Conservation (phyloP, 2,113 vertebrate species). For the Callionymus lyra region DNA sequence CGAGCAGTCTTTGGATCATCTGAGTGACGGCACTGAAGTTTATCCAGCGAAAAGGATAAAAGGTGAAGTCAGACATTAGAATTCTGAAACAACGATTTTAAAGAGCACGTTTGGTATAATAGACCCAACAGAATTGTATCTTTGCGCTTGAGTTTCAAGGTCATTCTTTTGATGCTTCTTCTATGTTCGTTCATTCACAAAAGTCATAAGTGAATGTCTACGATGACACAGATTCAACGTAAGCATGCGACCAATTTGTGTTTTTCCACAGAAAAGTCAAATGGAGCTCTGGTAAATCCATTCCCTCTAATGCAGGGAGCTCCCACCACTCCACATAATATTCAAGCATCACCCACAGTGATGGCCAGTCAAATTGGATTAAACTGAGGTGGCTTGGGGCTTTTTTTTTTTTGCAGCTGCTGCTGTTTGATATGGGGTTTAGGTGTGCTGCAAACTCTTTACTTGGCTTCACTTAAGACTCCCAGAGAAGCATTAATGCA, state of each 20-base stretch:
- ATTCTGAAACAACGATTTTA: no score
- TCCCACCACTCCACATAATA: slow-evolving; percentile 62
- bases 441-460: slow-evolving; percentile 64
- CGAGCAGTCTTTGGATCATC: slow-evolving; percentile 28
- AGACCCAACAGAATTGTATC: no score
- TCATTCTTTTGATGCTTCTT: no score
- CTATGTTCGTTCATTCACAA: no score
- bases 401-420: slow-evolving; percentile 62
- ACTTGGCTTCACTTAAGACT: slow-evolving; percentile 65
- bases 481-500: slow-evolving; percentile 54
- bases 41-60: slow-evolving; percentile 20
- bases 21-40: slow-evolving; percentile 26
- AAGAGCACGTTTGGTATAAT: no score
- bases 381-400: slow-evolving; percentile 66
- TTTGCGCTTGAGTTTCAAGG: no score
- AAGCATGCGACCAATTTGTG: slow-evolving; percentile 38
- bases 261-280: slow-evolving; percentile 35
- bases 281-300: slow-evolving; percentile 53
- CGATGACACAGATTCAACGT: no score
- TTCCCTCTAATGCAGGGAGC: slow-evolving; percentile 52
- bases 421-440: slow-evolving; percentile 70
- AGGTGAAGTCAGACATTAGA: slow-evolving; percentile 1
- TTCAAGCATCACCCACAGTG: slow-evolving; percentile 65
- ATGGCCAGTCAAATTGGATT: slow-evolving; percentile 75
- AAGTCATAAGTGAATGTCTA: no score